Conservation (phyloP, 2,113 vertebrate species). For the Trinectes maculatus region DNA sequence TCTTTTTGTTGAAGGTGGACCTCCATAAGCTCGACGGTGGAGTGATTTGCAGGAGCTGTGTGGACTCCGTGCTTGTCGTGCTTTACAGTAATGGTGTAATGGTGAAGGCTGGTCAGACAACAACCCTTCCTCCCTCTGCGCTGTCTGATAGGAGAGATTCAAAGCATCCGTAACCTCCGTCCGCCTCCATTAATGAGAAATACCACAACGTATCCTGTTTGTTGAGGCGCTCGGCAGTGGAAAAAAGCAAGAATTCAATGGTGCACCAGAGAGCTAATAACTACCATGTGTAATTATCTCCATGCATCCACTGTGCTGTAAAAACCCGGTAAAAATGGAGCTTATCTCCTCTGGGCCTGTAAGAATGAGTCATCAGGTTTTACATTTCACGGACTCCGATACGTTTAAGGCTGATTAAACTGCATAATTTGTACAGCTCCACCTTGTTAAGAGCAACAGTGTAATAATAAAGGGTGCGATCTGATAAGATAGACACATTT, state of each 20-base stretch:
- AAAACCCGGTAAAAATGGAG: too few species aligned
- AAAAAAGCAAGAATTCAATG: not conserved
- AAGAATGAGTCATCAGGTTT: not conserved
- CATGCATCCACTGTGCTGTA: too few species aligned
- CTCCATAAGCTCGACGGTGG: slow-evolving; percentile 8
- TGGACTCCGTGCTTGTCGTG: slow-evolving; percentile 53
- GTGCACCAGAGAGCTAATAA: not conserved
- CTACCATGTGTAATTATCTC: too few species aligned
- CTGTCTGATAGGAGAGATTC: slow-evolving; percentile 44
- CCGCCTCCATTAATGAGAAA: slow-evolving; percentile 56
- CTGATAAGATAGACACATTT: too few species aligned
- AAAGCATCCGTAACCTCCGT: slow-evolving; percentile 39
- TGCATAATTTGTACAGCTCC: not conserved
- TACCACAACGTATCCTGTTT: slow-evolving; percentile 14
- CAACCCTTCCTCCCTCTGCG: slow-evolving; percentile 27
- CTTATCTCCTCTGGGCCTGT: too few species aligned
- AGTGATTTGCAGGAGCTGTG: slow-evolving; percentile 46
- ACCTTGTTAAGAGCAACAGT: not conserved
- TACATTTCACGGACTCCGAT: not conserved
- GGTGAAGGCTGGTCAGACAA: slow-evolving; percentile 45
- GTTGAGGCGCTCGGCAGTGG: slow-evolving; percentile 3
- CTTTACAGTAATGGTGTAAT: slow-evolving; percentile 51
- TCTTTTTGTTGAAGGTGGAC: not conserved
- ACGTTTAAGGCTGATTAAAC: not conserved
- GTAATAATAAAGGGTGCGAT: too few species aligned